Percentiles rank a stretch among this genome's conserved stretches.
Conservation (phyloP, 2,113 vertebrate genomes). For the Tachuris rubrigastra region DNA sequence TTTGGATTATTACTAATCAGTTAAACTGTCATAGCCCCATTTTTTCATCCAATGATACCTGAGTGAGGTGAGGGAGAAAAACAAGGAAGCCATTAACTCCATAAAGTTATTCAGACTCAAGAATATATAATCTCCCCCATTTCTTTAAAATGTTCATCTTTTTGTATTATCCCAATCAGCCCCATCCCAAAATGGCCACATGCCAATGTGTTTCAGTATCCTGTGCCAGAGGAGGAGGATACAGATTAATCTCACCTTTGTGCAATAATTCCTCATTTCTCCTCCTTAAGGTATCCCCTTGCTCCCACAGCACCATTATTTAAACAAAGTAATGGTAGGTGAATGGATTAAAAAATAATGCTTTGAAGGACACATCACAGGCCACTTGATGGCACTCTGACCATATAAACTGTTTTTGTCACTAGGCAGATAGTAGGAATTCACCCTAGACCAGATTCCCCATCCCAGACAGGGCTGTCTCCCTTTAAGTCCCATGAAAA, state of each 20-base stretch:
- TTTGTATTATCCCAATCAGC: neutral
- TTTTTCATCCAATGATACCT: neutral
- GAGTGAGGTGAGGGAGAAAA: rapidly evolving
- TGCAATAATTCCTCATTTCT: neutral
- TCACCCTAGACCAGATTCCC: neutral
- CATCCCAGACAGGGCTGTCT: neutral
- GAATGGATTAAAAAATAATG: neutral
- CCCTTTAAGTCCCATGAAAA: neutral
- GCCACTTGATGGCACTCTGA: neutral
- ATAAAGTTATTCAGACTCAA: neutral
- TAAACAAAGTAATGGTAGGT: neutral
- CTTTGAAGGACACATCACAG: neutral
- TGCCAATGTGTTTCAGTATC: neutral
- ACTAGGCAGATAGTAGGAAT: neutral
- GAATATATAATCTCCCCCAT: neutral
- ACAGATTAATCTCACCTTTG: neutral
- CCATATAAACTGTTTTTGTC: neutral
- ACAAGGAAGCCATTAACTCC: neutral
- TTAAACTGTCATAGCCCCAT: neutral
- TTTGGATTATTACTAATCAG: neutral
- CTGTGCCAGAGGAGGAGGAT: neutral
- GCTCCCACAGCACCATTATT: neutral
- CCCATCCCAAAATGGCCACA: neutral
- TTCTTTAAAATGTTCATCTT: neutral
- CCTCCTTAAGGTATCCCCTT: neutral